A percentile compares a stretch with the other conserved stretches of the same genome.
These are phyloP conservation scores for Danio choprae DNA, from an alignment of 2,797 vertebrate genomes.

Conservation along the genomic window DNA sequence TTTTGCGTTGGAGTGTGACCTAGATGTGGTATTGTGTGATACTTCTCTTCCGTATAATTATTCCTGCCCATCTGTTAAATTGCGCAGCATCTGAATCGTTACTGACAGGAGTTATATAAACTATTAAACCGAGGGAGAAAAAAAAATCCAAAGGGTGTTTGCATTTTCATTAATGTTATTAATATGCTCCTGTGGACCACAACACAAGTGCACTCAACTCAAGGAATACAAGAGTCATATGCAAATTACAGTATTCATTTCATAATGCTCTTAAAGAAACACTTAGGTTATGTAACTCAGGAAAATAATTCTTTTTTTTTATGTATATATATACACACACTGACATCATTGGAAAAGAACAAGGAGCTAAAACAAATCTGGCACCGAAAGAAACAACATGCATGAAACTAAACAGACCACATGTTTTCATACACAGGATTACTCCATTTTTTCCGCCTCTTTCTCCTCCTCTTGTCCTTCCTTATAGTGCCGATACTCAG, in stretches of 20 bases:
- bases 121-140: not conserved
- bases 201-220: slow-evolving; percentile 8
- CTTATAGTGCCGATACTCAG: slow-evolving; percentile 92
- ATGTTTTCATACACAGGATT: slow-evolving; percentile 43
- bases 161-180: slow-evolving; percentile 10
- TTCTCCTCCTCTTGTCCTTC: slow-evolving; percentile 67
- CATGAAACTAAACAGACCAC: not conserved
- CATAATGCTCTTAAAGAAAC: slow-evolving; percentile 25
- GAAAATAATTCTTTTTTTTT: slow-evolving; percentile 23
- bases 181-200: slow-evolving; percentile 13
- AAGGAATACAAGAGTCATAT: slow-evolving; percentile 13
- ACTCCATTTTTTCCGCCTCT: slow-evolving; percentile 77
- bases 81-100: not conserved
- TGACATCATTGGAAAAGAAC: not conserved
- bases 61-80: not conserved
- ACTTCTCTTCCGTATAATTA: not conserved
- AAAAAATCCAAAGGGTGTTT: not conserved
- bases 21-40: not conserved
- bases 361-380: slow-evolving; percentile 1
- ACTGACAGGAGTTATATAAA: not conserved
- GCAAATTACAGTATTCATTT: slow-evolving; percentile 39
- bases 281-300: slow-evolving; percentile 10
- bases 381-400: slow-evolving; percentile 7
- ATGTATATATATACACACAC: not conserved
- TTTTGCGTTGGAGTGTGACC: not conserved